Base-by-base conservation (phyloP, 2,888 invertebrate genomes). In the Leucoma salicis region DNA sequence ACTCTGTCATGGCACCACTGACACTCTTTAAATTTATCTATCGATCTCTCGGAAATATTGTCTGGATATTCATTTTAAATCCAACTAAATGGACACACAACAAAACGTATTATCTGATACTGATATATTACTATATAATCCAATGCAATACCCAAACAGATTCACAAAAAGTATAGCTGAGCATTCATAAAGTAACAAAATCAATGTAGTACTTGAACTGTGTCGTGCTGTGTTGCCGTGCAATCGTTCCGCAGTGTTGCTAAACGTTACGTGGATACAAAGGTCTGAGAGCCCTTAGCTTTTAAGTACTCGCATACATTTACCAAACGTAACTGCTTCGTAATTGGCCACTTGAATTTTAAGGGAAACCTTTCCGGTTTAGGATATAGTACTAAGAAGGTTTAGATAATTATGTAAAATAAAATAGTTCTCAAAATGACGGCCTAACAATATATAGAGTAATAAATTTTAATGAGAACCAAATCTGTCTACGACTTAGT, bases 301-400 rank as follows among this genome's bases (percentile, higher is more conserved):
- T 73, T 77, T 53, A 62, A 69, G 60, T 66, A 62, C 46, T 63
- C 53, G 39, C 46, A 42, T 51, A 69, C 72, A 70, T 74, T 70
- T 72, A 70, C 73, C 67, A 66, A 70, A 67, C 71, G 74, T 78
- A 70, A 74, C 73, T 29, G 29, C 29, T 64, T 14, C 28, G 66
- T 86, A 88, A 88, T 88, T 85, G 84, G 80, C 82, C 80, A 80
- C 82, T 88, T 82, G 71, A 82, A 70, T 82, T 83, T 79, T 77
- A 74, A 80, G 72, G 74, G 79, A 77, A 70, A 70, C 80, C 80
- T 78, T 82, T 74, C 77, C 78, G 77, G 77, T 76, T 45, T 63
- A 49, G 8, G 27, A 21, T 45, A 47, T 58, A 79, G 81, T 68
- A 46, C 11, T 66, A 37, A 0, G 33, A 60, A 67, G 0, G 2